Conservation (phyloP, 2,888 invertebrate genomes). For the Biston stratarius region DNA sequence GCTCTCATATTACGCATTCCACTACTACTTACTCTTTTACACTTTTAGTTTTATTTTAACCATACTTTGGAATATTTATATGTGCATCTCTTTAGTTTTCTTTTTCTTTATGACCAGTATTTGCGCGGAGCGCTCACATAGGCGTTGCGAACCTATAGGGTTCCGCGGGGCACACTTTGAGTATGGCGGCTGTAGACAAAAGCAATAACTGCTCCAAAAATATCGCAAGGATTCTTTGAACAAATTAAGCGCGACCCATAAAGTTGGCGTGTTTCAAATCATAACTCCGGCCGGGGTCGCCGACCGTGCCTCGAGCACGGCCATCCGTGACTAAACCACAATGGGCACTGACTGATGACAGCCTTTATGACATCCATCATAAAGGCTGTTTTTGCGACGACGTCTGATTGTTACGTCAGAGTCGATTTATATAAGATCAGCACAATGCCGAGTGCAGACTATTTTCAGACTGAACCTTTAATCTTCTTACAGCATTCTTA, state of each 20-base stretch:
- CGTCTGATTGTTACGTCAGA: constrained; percentile 13
- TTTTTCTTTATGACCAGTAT: no score
- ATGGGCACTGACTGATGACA: constrained; percentile 13
- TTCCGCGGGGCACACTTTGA: no score
- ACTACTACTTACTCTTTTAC: no score
- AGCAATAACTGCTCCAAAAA: constrained; percentile 17
- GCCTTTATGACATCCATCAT: constrained; percentile 12
- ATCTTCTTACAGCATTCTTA: background rate
- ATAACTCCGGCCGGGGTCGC: constrained; percentile 53
- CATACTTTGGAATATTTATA: no score
- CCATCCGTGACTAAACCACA: constrained; percentile 40
- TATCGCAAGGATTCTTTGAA: constrained; percentile 27
- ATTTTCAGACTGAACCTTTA: background rate
- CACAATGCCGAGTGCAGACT: background rate
- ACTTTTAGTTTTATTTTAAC: no score
- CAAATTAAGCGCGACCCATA: constrained; percentile 30
- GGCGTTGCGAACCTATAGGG: no score
- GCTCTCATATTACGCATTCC: no score
- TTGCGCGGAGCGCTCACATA: no score
- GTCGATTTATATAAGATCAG: constrained; percentile 4
- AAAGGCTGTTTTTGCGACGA: constrained; percentile 22
- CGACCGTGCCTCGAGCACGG: constrained; percentile 43
- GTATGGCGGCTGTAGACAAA: constrained; percentile 1
- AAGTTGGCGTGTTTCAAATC: constrained; percentile 54
- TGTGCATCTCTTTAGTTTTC: no score